A percentile compares a stretch with the other conserved stretches of the same genome.
Conservation (phyloP, 2,888 invertebrate species). For the Lordiphosa andalusiaca region DNA sequence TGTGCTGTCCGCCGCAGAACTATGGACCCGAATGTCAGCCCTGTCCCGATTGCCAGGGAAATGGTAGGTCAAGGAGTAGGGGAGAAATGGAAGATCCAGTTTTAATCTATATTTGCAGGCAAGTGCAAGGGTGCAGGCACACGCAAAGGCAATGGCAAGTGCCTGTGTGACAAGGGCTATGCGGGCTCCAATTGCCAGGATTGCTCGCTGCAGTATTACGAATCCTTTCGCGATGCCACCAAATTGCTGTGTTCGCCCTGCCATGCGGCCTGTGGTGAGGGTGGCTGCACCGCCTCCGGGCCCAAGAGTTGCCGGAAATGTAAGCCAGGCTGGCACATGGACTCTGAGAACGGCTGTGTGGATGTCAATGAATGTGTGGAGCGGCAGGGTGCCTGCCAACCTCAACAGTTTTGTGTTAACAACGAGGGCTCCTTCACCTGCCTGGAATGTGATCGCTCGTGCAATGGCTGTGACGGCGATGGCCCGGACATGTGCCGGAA, state of each 20-base stretch:
- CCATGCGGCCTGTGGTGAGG: constrained; percentile 87
- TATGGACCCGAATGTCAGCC: constrained; percentile 90
- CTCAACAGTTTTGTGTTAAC: constrained; percentile 92
- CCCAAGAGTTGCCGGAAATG: constrained; percentile 84
- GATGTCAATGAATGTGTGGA: constrained; percentile 92
- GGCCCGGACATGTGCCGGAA: constrained; percentile 94
- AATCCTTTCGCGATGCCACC: constrained; percentile 86
- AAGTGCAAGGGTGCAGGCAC: constrained; percentile 92
- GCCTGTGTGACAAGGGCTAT: constrained; percentile 92
- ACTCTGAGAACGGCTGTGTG: constrained; percentile 88
- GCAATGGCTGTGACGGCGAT: constrained; percentile 91
- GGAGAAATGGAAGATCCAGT: too few relatives aligned
- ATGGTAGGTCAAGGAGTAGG: constrained; percentile 55
- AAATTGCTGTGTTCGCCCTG: constrained; percentile 90
- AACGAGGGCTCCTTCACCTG: constrained; percentile 91
- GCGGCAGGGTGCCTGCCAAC: constrained; percentile 81
- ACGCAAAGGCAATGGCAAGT: constrained; percentile 94
- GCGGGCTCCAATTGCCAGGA: constrained; percentile 87
- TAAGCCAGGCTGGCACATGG: constrained; percentile 87
- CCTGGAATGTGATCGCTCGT: constrained; percentile 89
- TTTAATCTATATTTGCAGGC: constrained; percentile 37
- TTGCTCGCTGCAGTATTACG: constrained; percentile 88
- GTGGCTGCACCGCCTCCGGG: constrained; percentile 88
- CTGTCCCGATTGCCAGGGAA: constrained; percentile 93
- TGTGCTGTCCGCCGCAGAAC: constrained; percentile 92